These are phyloP conservation scores for Apis dorsata DNA, from an alignment of 1,140 invertebrate species.

Conservation along the genomic window DNA sequence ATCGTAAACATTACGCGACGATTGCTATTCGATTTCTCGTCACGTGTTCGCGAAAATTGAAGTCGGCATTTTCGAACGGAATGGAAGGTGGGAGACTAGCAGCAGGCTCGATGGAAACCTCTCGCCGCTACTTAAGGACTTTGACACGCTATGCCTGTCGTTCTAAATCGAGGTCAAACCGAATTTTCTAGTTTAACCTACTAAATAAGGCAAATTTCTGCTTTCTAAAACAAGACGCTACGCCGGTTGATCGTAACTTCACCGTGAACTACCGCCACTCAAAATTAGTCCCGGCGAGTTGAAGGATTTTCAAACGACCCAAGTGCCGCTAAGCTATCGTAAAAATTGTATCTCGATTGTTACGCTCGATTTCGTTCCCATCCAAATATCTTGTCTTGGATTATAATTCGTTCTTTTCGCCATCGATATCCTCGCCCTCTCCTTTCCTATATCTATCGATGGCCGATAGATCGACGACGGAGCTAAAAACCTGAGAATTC, in stretches of 20 bases:
- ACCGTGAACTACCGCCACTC: conserved; percentile 43
- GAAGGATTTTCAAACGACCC: conserved; percentile 36
- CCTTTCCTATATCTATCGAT: too few relatives aligned
- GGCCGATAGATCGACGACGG: too few relatives aligned
- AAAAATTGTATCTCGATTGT: too few relatives aligned
- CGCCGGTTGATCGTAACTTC: conserved; percentile 54
- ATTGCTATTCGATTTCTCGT: too few relatives aligned
- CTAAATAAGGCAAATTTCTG: conserved; percentile 79
- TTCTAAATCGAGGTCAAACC: conserved; percentile 80
- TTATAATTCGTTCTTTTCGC: too few relatives aligned
- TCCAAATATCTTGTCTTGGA: too few relatives aligned
- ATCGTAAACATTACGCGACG: too few relatives aligned
- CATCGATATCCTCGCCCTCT: too few relatives aligned
- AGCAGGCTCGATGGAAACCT: conserved; percentile 44
- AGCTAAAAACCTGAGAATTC: too few relatives aligned
- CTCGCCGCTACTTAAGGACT: conserved; percentile 68
- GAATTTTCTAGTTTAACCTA: conserved; percentile 81
- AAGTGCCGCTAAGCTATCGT: neutral
- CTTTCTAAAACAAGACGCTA: conserved; percentile 77
- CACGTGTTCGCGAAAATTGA: conserved; percentile 6
- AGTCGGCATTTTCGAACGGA: conserved; percentile 11
- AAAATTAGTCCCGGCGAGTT: conserved; percentile 44
- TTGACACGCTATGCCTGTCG: conserved; percentile 67
- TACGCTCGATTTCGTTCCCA: too few relatives aligned
- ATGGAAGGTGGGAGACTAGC: neutral